phyloP scores from a whole-genome alignment of 2,888 invertebrate species.

The Lumbricus terrestris region DNA sequence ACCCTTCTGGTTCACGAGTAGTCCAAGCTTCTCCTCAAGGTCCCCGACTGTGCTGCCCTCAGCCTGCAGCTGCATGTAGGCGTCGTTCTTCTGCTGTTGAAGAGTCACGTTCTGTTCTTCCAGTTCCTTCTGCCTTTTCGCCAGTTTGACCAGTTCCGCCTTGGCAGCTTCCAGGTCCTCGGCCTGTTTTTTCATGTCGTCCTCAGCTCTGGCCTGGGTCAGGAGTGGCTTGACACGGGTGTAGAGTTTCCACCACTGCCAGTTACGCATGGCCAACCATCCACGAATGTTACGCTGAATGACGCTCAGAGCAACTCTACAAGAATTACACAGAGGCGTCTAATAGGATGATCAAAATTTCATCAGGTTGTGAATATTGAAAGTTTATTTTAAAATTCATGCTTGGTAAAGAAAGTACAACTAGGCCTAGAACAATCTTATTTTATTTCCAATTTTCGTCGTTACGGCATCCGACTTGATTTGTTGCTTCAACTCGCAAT shows the following conservation, averaged over 20 bases:
- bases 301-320: conserved; percentile 86
- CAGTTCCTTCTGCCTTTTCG: conserved; percentile 93
- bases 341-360: not conserved
- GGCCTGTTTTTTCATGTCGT: conserved; percentile 92
- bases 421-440: no score
- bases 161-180: conserved; percentile 94
- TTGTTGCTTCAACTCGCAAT: no score
- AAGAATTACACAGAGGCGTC: conserved; percentile 15
- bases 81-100: conserved; percentile 87
- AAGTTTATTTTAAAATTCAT: not conserved
- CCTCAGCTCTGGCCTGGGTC: conserved; percentile 97
- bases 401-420: no score
- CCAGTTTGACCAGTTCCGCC: conserved; percentile 89
- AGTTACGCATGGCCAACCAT: conserved; percentile 97
- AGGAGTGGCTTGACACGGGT: conserved; percentile 98
- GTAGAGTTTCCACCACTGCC: conserved; percentile 99
- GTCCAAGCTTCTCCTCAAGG: conserved; percentile 87
- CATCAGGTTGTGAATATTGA: not conserved
- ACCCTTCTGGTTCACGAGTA: conserved; percentile 90
- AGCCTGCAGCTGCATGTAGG: conserved; percentile 83
- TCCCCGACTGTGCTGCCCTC: conserved; percentile 88
- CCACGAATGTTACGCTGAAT: conserved; percentile 99
- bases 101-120: conserved; percentile 90
- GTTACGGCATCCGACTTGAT: no score
- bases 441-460: no score